A percentile compares a stretch with the other conserved stretches of the same genome.
These are phyloP conservation scores for Folsomia candida DNA, from an alignment of 2,888 invertebrate genomes.

Conservation along the genomic window DNA sequence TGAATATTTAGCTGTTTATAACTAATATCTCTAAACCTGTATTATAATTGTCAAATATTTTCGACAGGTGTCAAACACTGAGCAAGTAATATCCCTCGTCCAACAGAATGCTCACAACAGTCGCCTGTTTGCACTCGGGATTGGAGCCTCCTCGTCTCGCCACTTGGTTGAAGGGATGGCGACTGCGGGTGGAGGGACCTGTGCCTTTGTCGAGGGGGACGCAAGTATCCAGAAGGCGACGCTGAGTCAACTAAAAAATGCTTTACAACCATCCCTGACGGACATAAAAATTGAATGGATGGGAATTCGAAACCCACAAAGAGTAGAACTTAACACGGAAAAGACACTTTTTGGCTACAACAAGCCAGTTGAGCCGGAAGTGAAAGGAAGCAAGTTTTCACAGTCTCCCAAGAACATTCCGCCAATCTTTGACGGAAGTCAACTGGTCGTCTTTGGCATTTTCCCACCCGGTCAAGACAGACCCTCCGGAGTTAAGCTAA, in stretches of 20 bases:
- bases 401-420: constrained; percentile 46
- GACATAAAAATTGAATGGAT: constrained; percentile 30
- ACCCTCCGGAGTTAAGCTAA: constrained; percentile 36
- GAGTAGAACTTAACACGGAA: constrained; percentile 34
- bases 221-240: constrained; percentile 51
- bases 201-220: constrained; percentile 52
- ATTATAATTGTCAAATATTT: too few species aligned
- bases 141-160: constrained; percentile 53
- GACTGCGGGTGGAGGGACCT: constrained; percentile 53
- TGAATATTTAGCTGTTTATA: background rate
- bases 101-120: constrained; percentile 49
- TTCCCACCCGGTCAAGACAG: constrained; percentile 24
- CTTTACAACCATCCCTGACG: constrained; percentile 48
- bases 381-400: constrained; percentile 6
- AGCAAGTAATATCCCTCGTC: constrained; percentile 51
- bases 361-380: constrained; percentile 37
- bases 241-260: constrained; percentile 50
- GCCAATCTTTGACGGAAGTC: constrained; percentile 50
- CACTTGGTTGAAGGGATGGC: constrained; percentile 54
- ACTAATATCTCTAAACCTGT: background rate
- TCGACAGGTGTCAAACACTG: constrained; percentile 52
- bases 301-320: background rate
- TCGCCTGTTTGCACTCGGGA: constrained; percentile 53
- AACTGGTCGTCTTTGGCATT: constrained; percentile 45
- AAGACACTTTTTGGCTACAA: constrained; percentile 50